phyloP scores from a whole-genome alignment of 2,113 vertebrate genomes.

The Alces alces region DNA sequence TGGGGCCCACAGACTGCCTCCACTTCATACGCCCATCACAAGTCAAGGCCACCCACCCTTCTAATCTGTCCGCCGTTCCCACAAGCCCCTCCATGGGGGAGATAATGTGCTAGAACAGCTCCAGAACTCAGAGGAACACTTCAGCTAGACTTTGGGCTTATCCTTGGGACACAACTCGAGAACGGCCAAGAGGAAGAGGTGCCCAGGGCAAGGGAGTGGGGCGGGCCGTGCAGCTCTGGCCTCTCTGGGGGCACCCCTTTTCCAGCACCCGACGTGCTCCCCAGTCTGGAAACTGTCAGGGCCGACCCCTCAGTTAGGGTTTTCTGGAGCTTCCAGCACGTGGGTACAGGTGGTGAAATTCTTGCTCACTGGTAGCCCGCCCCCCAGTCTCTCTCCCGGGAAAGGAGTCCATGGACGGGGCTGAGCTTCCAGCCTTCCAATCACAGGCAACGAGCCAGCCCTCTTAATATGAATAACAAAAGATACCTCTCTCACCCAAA shows the following conservation, averaged over 20 bases:
- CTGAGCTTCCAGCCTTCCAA: background rate
- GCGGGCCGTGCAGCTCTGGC: rapidly evolving
- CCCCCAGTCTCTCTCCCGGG: background rate
- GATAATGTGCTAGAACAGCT: rapidly evolving
- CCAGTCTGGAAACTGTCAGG: too few species aligned
- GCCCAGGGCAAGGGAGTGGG: background rate
- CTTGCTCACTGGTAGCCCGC: rapidly evolving
- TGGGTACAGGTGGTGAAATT: background rate
- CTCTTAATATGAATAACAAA: background rate
- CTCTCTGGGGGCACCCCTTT: too few species aligned
- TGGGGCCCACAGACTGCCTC: background rate
- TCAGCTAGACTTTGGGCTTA: rapidly evolving
- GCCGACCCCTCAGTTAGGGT: background rate
- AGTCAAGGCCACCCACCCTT: background rate
- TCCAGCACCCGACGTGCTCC: rapidly evolving
- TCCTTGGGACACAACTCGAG: rapidly evolving
- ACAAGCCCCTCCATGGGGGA: background rate
- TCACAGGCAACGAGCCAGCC: background rate
- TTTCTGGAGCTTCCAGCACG: background rate
- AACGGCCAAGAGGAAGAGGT: background rate
- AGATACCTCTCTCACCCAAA: background rate
- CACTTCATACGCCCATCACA: rapidly evolving
- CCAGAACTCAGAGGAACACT: background rate
- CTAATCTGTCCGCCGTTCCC: rapidly evolving
- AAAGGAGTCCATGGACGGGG: background rate